Evolutionary conservation across 2,113 vertebrate species (phyloP).

Genomic region (Malaclemys terrapin): DNA sequence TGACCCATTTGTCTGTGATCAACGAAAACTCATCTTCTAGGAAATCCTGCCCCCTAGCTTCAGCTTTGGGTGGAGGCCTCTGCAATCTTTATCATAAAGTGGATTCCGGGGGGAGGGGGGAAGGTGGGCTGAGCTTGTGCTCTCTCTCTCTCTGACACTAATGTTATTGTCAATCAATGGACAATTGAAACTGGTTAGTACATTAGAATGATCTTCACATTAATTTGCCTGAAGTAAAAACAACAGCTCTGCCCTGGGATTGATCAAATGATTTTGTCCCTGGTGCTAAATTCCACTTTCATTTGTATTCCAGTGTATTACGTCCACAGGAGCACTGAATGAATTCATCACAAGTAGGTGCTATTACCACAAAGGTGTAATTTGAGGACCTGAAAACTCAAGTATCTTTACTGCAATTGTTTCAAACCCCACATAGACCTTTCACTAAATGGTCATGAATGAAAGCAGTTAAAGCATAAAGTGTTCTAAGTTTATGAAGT

Average conservation of each 20-base stretch:
- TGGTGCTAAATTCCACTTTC: slow-evolving; percentile 25
- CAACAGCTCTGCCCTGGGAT: slow-evolving; percentile 1
- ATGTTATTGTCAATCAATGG: slow-evolving; percentile 26
- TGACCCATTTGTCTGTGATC: neutral
- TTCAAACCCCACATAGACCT: neutral
- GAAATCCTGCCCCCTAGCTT: neutral
- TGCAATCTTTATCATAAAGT: neutral
- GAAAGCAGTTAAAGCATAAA: neutral
- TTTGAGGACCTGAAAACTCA: neutral
- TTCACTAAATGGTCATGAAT: neutral
- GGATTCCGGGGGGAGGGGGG: neutral
- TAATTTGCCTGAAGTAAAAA: slow-evolving; percentile 55
- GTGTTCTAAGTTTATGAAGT: neutral
- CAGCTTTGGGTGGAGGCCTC: neutral
- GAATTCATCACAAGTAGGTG: slow-evolving; percentile 43
- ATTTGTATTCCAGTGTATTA: slow-evolving; percentile 31
- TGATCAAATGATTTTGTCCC: slow-evolving; percentile 40
- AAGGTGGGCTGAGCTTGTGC: neutral
- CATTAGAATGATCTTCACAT: neutral
- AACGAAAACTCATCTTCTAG: neutral
- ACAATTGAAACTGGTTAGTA: slow-evolving; percentile 25
- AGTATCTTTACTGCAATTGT: neutral
- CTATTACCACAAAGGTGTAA: neutral
- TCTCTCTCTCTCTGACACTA: neutral
- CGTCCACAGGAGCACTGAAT: neutral